Conservation (phyloP, 1,140 invertebrate genomes). For the Euschistus heros region DNA sequence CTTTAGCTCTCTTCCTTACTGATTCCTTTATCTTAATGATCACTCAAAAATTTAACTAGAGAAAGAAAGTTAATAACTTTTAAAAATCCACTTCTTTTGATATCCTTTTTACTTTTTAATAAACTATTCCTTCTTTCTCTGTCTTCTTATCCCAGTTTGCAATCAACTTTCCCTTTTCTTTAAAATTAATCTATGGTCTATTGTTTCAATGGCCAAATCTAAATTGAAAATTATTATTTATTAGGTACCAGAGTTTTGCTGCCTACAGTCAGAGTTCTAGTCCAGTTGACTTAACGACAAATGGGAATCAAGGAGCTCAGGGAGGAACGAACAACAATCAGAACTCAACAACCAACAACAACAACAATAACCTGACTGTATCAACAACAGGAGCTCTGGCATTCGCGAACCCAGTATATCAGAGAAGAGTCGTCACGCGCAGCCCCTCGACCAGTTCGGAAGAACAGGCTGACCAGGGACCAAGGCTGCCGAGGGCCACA, state of each 20-base stretch:
- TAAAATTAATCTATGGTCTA: too few species aligned
- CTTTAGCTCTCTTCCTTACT: too few species aligned
- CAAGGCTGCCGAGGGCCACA: neutral
- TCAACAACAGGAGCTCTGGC: conserved; percentile 44
- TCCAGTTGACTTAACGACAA: conserved; percentile 60
- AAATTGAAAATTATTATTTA: neutral
- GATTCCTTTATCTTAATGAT: too few species aligned
- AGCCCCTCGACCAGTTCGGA: conserved; percentile 18
- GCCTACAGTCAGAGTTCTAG: conserved; percentile 82
- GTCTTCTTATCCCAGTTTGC: too few species aligned
- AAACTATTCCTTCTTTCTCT: too few species aligned
- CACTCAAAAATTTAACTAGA: too few species aligned
- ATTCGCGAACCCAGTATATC: conserved; percentile 77
- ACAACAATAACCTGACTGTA: conserved; percentile 26
- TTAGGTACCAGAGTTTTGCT: conserved; percentile 71
- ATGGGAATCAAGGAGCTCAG: conserved; percentile 29
- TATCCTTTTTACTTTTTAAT: too few species aligned
- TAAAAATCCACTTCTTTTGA: too few species aligned
- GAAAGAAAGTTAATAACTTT: too few species aligned
- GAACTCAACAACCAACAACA: conserved; percentile 21
- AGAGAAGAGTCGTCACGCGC: conserved; percentile 13
- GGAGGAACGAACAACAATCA: conserved; percentile 18
- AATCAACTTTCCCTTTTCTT: too few species aligned
- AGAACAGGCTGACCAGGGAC: conserved; percentile 2
- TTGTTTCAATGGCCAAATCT: too few species aligned